Evolutionary conservation across 2,888 invertebrate genomes (phyloP), one percentile per base, ranked within the genome.

Genomic region (Chirona hameri): DNA sequence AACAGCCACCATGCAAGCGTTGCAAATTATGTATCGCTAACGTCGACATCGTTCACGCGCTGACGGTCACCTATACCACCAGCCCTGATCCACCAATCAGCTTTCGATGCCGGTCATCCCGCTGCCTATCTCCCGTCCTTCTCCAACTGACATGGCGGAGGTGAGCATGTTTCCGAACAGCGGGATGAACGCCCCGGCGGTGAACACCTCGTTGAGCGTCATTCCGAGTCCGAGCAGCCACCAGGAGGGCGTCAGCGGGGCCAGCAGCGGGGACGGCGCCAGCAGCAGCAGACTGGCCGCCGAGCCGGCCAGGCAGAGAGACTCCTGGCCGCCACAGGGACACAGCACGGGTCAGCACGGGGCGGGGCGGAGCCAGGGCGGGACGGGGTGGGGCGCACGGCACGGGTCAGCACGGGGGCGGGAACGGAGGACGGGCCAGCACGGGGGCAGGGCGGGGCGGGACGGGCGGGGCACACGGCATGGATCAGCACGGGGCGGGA

Each of bases 241-340:
- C 69, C 69, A 69, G 69, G 69, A n/a, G 29, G 69, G 69, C 12
- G 3, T 27, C 69, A 69, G 69, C 69, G 69, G 69, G 29, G n/a
- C 5, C 29, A 69, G 69, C 69, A 69, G 14, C 29, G 69, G 69
- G 12, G 69, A 29, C 69, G 69, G 69, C 69, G 69, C 69, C 69
- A 69, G 29, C 69, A 69, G 29, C 69, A 69, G 69, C 69, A 69
- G 69, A 29, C 69, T 69, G 29, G 29, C 69, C 29, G 69, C 69
- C 29, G 69, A 29, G 29, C 69, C 69, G 29, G 14, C 69, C 69
- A 29, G 29, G 14, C 69, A 69, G 14, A 69, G 12, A n/a, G 69
- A 69, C 29, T 27, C 72, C 72, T 72, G 72, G 27, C 69, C 29
- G 69, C 2, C 24, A n/a, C 60, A 60, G 18, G 57, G 18, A 18